Percentiles rank a stretch among this genome's conserved stretches.
phyloP scores from a whole-genome alignment of 2,113 vertebrate genomes.

The Hippocampus zosterae region DNA sequence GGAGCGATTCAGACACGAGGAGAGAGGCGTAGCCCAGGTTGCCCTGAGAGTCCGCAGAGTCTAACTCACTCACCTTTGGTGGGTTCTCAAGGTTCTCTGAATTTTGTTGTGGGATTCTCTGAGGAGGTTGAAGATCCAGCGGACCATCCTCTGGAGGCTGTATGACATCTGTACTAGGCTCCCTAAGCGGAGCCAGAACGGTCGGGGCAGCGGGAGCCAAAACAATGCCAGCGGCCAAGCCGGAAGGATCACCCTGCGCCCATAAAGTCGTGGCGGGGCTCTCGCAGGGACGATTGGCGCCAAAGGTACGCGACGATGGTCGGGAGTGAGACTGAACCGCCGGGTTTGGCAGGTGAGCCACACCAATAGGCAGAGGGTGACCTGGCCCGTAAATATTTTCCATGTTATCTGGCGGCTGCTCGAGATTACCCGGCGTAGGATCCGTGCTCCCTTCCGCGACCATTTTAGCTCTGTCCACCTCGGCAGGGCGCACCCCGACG shows the following conservation, averaged over 20 bases:
- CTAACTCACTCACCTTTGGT: slow-evolving; percentile 82
- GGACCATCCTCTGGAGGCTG: slow-evolving; percentile 84
- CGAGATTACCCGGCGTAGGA: slow-evolving; percentile 82
- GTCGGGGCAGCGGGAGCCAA: slow-evolving; percentile 88
- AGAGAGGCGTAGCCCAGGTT: slow-evolving; percentile 86
- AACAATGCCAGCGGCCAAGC: slow-evolving; percentile 82
- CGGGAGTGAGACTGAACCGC: slow-evolving; percentile 52
- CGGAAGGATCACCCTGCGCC: slow-evolving; percentile 86
- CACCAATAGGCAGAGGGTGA: slow-evolving; percentile 19
- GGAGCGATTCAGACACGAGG: slow-evolving; percentile 80
- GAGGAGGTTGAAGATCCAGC: slow-evolving; percentile 58
- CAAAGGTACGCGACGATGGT: slow-evolving; percentile 77
- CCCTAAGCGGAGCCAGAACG: slow-evolving; percentile 75
- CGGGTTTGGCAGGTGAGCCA: slow-evolving; percentile 39
- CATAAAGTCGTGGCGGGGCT: slow-evolving; percentile 93
- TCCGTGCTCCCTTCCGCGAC: slow-evolving; percentile 76
- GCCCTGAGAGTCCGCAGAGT: slow-evolving; percentile 75
- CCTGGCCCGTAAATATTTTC: slow-evolving; percentile 80
- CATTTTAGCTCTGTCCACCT: slow-evolving; percentile 85
- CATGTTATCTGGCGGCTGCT: slow-evolving; percentile 94
- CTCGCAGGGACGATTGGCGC: slow-evolving; percentile 80
- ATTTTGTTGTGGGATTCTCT: slow-evolving; percentile 54
- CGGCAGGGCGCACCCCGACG: slow-evolving; percentile 79
- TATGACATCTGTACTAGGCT: slow-evolving; percentile 77
- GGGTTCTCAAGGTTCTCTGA: slow-evolving; percentile 96